Evolutionary conservation across 2,888 invertebrate genomes (phyloP).

Genomic region (Camptogramma bilineatum): DNA sequence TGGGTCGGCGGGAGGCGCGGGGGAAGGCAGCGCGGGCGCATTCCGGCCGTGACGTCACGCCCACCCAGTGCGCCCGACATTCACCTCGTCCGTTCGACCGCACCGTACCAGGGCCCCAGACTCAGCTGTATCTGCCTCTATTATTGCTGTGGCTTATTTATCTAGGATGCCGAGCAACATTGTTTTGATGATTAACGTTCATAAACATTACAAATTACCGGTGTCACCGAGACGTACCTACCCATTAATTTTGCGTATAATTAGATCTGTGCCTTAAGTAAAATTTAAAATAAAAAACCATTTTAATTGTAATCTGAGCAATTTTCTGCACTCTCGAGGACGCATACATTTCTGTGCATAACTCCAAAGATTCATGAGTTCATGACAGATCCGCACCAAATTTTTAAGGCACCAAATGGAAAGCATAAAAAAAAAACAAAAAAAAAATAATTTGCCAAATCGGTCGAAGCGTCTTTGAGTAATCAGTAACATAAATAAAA

Average conservation of each 20-base stretch:
- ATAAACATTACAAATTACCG: conserved; percentile 12
- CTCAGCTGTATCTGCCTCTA: conserved; percentile 70
- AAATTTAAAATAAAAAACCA: too few species aligned
- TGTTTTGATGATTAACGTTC: conserved; percentile 52
- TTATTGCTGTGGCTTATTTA: conserved; percentile 72
- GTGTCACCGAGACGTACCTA: neutral
- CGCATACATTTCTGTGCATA: too few species aligned
- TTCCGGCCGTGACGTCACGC: conserved; percentile 84
- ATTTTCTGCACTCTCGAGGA: too few species aligned
- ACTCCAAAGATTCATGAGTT: too few species aligned
- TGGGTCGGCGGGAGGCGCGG: conserved; percentile 56
- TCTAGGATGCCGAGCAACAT: conserved; percentile 58
- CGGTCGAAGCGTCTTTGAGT: too few species aligned
- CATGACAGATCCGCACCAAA: too few species aligned
- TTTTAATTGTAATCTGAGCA: too few species aligned
- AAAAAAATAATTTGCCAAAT: too few species aligned
- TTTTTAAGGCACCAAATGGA: too few species aligned
- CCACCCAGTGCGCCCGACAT: conserved; percentile 82
- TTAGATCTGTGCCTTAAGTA: neutral
- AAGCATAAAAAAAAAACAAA: too few species aligned
- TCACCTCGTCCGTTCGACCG: conserved; percentile 71
- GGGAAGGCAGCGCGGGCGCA: conserved; percentile 73
- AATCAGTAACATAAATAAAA: too few species aligned
- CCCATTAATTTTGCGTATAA: neutral
- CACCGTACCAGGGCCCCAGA: conserved; percentile 54